These are phyloP conservation scores for Tinea pellionella DNA, from an alignment of 2,888 invertebrate genomes.

Conservation along the genomic window DNA sequence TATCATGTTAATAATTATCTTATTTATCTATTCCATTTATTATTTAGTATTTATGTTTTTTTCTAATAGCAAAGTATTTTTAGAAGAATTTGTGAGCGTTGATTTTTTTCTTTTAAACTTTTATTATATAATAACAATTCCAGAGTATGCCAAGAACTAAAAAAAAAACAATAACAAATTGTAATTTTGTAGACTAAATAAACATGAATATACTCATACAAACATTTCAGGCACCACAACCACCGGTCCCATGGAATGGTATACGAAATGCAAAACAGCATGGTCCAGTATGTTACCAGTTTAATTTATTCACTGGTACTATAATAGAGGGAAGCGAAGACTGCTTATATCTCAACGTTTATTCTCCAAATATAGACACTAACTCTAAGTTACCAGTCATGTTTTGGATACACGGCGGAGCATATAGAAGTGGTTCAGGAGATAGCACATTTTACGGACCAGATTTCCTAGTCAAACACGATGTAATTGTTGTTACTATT, in stretches of 20 bases:
- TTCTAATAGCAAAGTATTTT: no score
- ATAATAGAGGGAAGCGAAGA: conserved; percentile 38
- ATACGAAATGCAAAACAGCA: conserved; percentile 38
- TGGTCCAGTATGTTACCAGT: conserved; percentile 36
- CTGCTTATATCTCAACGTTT: conserved; percentile 52
- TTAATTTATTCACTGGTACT: conserved; percentile 22
- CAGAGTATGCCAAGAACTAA: no score
- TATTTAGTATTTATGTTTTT: no score
- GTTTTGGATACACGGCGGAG: conserved; percentile 54
- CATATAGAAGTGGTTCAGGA: conserved; percentile 41
- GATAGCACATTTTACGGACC: conserved; percentile 39
- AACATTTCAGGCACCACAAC: conserved; percentile 38
- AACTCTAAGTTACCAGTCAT: conserved; percentile 35
- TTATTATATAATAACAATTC: no score
- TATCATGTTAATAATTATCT: no score
- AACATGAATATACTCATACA: no score
- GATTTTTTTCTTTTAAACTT: no score
- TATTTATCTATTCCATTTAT: no score
- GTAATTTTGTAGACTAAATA: no score
- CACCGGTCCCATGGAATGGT: conserved; percentile 40
- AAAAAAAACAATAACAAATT: no score
- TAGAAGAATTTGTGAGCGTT: no score
- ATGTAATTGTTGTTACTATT: conserved; percentile 42
- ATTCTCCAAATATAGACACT: conserved; percentile 36
- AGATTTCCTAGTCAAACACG: conserved; percentile 38